Percentiles rank a stretch among this genome's conserved stretches.
Conservation (phyloP, 2,888 invertebrate species). For the Criorhina ranunculi region DNA sequence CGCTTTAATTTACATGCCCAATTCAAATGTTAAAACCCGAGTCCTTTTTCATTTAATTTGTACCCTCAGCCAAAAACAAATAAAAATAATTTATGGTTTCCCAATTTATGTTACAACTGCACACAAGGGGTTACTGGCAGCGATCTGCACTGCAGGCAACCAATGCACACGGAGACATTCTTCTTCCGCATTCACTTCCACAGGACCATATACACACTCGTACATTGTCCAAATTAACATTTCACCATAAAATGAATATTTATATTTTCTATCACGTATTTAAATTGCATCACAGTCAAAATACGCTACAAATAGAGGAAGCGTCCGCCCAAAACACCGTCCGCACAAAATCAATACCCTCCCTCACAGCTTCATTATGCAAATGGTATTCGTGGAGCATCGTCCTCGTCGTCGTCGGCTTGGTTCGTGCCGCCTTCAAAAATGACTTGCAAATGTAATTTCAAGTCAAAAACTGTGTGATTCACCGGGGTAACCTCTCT, state of each 20-base stretch:
- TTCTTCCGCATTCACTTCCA: background rate
- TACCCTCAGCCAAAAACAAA: slow-evolving; percentile 27
- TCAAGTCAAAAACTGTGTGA: slow-evolving; percentile 61
- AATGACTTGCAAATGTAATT: slow-evolving; percentile 71
- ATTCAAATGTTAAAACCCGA: slow-evolving; percentile 21
- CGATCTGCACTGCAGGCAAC: background rate
- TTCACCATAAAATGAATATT: slow-evolving; percentile 67
- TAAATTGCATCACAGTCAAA: slow-evolving; percentile 60
- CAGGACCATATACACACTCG: background rate
- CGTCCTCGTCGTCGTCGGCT: slow-evolving; percentile 1
- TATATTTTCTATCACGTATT: slow-evolving; percentile 57
- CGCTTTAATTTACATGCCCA: slow-evolving; percentile 17
- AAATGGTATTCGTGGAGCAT: slow-evolving; percentile 40
- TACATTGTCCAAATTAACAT: slow-evolving; percentile 65
- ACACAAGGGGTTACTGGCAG: slow-evolving; percentile 18
- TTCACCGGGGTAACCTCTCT: slow-evolving; percentile 35
- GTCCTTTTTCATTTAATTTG: slow-evolving; percentile 6
- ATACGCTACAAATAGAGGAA: slow-evolving; percentile 54
- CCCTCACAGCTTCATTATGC: slow-evolving; percentile 56
- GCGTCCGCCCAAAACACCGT: slow-evolving; percentile 26
- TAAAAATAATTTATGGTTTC: slow-evolving; percentile 25
- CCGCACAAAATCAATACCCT: slow-evolving; percentile 57
- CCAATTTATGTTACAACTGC: slow-evolving; percentile 46
- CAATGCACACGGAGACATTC: background rate
- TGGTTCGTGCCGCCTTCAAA: slow-evolving; percentile 20